Evolutionary conservation across 2,888 invertebrate species (phyloP).

Genomic region (Drosophila anomalata): DNA sequence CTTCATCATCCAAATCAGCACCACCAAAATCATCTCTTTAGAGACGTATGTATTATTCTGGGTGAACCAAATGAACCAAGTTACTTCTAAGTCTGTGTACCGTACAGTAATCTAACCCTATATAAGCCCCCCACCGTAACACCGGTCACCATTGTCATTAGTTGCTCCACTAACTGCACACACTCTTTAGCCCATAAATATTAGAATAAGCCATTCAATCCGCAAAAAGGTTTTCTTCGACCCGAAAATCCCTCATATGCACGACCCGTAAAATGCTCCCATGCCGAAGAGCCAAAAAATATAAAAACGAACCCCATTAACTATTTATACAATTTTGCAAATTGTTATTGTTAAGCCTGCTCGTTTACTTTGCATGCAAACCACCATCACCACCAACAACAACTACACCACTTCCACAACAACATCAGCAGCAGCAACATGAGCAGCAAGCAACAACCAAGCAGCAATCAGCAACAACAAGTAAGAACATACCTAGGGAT

Average conservation of each 20-base stretch:
- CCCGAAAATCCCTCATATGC: conserved; percentile 18
- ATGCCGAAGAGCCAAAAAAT: conserved; percentile 10
- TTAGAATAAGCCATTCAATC: conserved; percentile 44
- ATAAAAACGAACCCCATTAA: conserved; percentile 58
- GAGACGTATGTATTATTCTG: conserved; percentile 84
- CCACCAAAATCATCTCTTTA: conserved; percentile 84
- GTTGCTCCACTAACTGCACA: conserved; percentile 36
- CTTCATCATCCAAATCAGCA: conserved; percentile 83
- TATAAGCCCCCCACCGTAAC: neutral
- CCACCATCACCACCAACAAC: conserved; percentile 37
- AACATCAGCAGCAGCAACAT: conserved; percentile 38
- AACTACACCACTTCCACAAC: conserved; percentile 38
- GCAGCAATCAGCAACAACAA: conserved; percentile 46
- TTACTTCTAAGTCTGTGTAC: conserved; percentile 24
- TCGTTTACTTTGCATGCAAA: conserved; percentile 73
- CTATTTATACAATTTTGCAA: conserved; percentile 76
- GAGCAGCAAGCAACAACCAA: conserved; percentile 40
- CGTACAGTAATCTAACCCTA: conserved; percentile 22
- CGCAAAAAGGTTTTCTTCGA: conserved; percentile 31
- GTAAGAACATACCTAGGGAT: conserved; percentile 45
- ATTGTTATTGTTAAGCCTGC: conserved; percentile 78
- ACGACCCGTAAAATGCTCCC: conserved; percentile 20
- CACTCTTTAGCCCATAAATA: conserved; percentile 40
- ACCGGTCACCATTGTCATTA: conserved; percentile 13
- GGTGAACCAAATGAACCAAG: conserved; percentile 39